These are phyloP conservation scores for Entelurus aequoreus DNA, from an alignment of 2,113 vertebrate species.

Conservation along the genomic window DNA sequence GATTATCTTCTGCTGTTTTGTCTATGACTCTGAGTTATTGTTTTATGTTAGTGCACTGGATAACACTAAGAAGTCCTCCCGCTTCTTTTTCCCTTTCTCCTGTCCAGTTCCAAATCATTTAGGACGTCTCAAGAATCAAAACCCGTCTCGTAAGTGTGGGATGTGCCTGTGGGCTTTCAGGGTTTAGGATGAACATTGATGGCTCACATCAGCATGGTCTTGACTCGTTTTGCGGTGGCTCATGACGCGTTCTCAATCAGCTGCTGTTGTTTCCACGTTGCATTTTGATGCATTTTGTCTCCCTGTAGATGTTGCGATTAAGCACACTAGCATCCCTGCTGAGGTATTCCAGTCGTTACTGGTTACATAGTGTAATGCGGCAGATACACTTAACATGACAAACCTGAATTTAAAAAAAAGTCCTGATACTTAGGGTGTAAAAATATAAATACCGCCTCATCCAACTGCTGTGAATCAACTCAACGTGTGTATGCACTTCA, in stretches of 20 bases:
- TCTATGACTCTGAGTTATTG: conserved; percentile 25
- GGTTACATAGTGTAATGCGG: no score
- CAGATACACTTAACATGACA: no score
- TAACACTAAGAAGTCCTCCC: conserved; percentile 22
- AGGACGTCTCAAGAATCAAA: conserved; percentile 64
- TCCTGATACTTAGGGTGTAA: no score
- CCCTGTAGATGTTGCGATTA: background rate
- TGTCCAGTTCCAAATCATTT: conserved; percentile 55
- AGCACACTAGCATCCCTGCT: background rate
- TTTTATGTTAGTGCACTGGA: conserved; percentile 7
- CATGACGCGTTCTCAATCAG: conserved; percentile 27
- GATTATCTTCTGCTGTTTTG: conserved; percentile 22
- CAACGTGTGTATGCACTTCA: no score
- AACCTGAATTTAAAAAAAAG: no score
- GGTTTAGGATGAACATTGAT: conserved; percentile 9
- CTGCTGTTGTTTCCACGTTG: background rate
- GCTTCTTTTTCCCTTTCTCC: conserved; percentile 30
- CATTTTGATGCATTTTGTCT: background rate
- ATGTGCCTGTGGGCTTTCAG: background rate
- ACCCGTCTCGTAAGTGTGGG: conserved; percentile 71
- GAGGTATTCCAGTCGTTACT: no score
- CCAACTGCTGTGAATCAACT: no score
- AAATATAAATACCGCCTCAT: no score
- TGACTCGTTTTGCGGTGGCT: conserved; percentile 20
- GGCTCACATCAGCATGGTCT: conserved; percentile 5